Percentiles rank a stretch among this genome's conserved stretches.
Evolutionary conservation across 2,113 vertebrate genomes (phyloP).

Genomic region (Brachypteracias leptosomus): DNA sequence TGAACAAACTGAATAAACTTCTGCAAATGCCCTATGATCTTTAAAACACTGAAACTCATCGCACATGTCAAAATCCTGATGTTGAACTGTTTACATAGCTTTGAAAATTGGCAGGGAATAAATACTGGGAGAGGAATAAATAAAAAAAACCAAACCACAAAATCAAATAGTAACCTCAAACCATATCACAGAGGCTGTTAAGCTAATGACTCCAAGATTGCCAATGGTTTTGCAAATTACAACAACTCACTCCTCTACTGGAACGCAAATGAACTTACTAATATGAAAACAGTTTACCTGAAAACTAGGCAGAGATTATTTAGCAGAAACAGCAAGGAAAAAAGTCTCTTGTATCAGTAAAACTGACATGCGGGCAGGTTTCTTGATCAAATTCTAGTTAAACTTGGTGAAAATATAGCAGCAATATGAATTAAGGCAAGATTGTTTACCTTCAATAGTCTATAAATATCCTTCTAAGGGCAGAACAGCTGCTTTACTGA

Average conservation of each 20-base stretch:
- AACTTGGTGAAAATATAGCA: neutral
- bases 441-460: constrained; percentile 56
- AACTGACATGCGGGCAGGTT: constrained; percentile 26
- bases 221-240: constrained; percentile 14
- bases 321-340: constrained; percentile 13
- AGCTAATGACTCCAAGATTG: constrained; percentile 31
- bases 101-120: constrained; percentile 50
- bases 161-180: constrained; percentile 46
- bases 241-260: constrained; percentile 10
- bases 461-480: constrained; percentile 59
- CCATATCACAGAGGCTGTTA: constrained; percentile 1
- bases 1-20: constrained; percentile 1
- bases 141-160: neutral
- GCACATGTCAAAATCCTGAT: neutral
- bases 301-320: constrained; percentile 52
- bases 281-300: constrained; percentile 40
- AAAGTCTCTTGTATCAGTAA: constrained; percentile 19
- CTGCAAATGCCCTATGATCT: neutral
- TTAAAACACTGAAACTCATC: neutral
- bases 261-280: constrained; percentile 43
- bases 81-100: neutral
- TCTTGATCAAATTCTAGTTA: constrained; percentile 29
- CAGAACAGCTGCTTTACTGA: constrained; percentile 60
- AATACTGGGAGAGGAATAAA: neutral
- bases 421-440: constrained; percentile 35